These are phyloP conservation scores for Platycercus adscitus DNA, from an alignment of 2,113 vertebrate species.

Conservation along the genomic window DNA sequence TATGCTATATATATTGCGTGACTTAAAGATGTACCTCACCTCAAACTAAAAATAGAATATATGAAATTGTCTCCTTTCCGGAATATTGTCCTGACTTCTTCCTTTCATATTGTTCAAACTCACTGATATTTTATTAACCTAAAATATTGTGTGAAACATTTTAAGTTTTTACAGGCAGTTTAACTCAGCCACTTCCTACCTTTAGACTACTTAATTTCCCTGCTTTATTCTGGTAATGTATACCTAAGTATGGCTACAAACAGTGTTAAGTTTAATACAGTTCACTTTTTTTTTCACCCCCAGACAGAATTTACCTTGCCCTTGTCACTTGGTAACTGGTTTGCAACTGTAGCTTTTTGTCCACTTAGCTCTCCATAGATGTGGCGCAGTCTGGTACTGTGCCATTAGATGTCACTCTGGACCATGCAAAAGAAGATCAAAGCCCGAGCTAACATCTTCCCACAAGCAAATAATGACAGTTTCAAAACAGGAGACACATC, in stretches of 20 bases:
- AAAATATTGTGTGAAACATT: not conserved
- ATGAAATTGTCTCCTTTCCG: not conserved
- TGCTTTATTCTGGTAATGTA: not conserved
- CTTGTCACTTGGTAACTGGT: not conserved
- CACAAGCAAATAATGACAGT: not conserved
- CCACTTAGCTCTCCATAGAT: not conserved
- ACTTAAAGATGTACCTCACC: not conserved
- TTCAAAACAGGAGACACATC: not conserved
- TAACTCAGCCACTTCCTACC: not conserved
- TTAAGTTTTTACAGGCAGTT: not conserved
- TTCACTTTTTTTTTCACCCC: not conserved
- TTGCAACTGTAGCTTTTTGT: not conserved
- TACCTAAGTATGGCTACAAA: not conserved
- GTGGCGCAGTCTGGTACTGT: not conserved
- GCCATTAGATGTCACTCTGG: conserved; percentile 60
- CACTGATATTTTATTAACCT: not conserved
- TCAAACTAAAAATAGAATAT: not conserved
- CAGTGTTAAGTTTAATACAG: not conserved
- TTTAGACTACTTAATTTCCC: not conserved
- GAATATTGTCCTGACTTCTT: not conserved
- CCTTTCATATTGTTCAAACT: not conserved
- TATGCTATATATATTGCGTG: not conserved
- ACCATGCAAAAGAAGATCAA: not conserved
- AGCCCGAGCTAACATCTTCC: not conserved
- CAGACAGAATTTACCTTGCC: not conserved